Evolutionary conservation across 2,113 vertebrate genomes (phyloP).

Genomic region (Larimichthys crocea): DNA sequence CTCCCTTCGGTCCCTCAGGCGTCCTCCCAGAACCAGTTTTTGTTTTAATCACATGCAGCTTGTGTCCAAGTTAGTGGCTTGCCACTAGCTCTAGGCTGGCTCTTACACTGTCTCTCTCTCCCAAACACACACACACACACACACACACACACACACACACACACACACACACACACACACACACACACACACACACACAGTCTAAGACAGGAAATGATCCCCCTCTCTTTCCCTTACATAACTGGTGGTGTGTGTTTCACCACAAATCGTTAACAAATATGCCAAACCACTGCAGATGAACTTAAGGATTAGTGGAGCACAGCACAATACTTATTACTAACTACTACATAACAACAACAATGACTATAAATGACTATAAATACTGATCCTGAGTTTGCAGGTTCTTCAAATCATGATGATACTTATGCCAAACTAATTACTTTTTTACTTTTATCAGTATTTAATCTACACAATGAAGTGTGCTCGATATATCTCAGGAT

Average conservation of each 20-base stretch:
- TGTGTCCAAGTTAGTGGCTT: conserved; percentile 28
- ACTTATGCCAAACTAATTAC: neutral
- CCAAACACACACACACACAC: conserved; percentile 8
- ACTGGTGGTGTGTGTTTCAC: conserved; percentile 49
- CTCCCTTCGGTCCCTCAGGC: conserved; percentile 37
- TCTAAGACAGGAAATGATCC: conserved; percentile 22
- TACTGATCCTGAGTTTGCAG: neutral
- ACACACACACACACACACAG: conserved; percentile 21
- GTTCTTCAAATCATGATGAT: neutral
- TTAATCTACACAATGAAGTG: neutral
- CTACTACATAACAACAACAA: neutral
- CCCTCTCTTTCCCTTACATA: conserved; percentile 43
- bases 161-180: conserved; percentile 13
- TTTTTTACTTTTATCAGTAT: neutral
- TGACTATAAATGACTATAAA: neutral
- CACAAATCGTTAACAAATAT: conserved; percentile 29
- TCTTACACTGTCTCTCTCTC: neutral
- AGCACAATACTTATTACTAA: neutral
- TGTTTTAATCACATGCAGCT: conserved; percentile 49
- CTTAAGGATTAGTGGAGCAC: neutral
- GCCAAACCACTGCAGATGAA: conserved; percentile 28
- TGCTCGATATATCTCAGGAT: neutral
- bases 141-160: conserved; percentile 18
- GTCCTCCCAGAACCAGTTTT: conserved; percentile 59
- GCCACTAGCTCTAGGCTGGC: neutral